Evolutionary conservation across 2,888 invertebrate species (phyloP), one percentile per base, ranked within the genome.

Genomic region (Orthosia cruda): DNA sequence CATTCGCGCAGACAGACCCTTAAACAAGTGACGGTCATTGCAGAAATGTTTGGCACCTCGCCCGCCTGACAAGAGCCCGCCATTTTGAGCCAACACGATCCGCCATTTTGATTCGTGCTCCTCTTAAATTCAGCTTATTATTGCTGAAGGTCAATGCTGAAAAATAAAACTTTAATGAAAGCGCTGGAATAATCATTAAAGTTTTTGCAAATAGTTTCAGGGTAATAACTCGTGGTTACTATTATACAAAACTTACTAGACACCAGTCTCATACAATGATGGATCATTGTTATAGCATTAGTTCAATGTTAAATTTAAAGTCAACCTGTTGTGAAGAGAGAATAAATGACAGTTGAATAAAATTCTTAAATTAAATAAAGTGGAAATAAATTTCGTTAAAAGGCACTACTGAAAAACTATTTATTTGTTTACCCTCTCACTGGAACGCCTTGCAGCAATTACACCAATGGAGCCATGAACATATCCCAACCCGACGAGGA

Each of bases 41-140:
- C 76, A 71, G 62, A 63, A 74, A 69, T 58, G 61, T 65, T 82
- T 85, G 85, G 87, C 85, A 81, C 50, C 61, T 52, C 67, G 74
- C 85, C 85, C 84, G 74, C 40, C 13, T 50, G 57, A 57, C 18
- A 65, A 84, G 81, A 40, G 74, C 20, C 45, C 49, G 67, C 75
- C 81, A 84, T 79, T 62, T 83, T 72, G 59, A 16, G 32, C 32
- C n/a, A 52, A 77, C 78, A 52, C 64, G 52, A 62, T 76, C 40
- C 9, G 40, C 40, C 40, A 40, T 40, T 70, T 64, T 26, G 57
- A 68, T 65, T 54, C 64, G 72, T 78, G 78, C 45, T n/a, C 15
- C 18, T 47, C 26, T 59, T n/a, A 65, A 78, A 68, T 80, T 83
- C 67, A 40, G 45, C 57, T 66, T 32, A 66, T 77, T 77, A 66